Base-by-base conservation (phyloP, 2,888 invertebrate genomes). In the Alcis repandata region DNA sequence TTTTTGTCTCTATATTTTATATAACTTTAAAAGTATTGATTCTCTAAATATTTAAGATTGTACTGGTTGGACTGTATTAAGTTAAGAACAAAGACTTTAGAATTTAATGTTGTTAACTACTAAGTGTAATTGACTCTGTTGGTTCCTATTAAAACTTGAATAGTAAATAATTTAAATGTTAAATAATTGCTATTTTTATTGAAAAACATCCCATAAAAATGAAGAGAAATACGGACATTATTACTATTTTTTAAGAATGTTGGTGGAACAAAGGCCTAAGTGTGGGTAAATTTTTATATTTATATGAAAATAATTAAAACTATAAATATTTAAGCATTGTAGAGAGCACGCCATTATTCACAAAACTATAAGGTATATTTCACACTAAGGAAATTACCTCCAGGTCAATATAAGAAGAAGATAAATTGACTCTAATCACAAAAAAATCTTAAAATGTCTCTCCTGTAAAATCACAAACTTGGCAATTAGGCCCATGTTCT, bases 391-490 rank as follows among this genome's bases (percentile, higher is more conserved):
- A 51, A 11, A 51, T 36, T 6, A 11, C 36, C 17, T 51, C 19
- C 19, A 1, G 19, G 13, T 17, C 17, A 51, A 51, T 51, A 36
- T 36, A 10, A 36, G 11, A 36, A 36, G 19, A 51, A 10, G 17
- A 19, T 36, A 11, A 51, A 36, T 19, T 15, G 11, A 51, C 17
- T 36, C 11, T 36, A 51, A 11, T 17, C 36, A 36, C n/a, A 51
- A 4, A 51, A 51, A 51, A 19, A 51, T 36, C 19, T 51, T 51
- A 67, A 67, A 69, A 67, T 53, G 22, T 20, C 62, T 63, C 62
- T 70, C 70, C 65, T 70, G 68, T 60, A 68, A 66, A 70, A 70
- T 70, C 32, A 27, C 56, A 63, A 68, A 67, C 67, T 59, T 46
- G 54, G 68, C 64, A 69, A 53, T 69, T 69, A 36, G 52, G 64